A percentile compares a stretch with the other conserved stretches of the same genome.
Conservation (phyloP, 1,140 invertebrate species). For the Heliothis virescens region DNA sequence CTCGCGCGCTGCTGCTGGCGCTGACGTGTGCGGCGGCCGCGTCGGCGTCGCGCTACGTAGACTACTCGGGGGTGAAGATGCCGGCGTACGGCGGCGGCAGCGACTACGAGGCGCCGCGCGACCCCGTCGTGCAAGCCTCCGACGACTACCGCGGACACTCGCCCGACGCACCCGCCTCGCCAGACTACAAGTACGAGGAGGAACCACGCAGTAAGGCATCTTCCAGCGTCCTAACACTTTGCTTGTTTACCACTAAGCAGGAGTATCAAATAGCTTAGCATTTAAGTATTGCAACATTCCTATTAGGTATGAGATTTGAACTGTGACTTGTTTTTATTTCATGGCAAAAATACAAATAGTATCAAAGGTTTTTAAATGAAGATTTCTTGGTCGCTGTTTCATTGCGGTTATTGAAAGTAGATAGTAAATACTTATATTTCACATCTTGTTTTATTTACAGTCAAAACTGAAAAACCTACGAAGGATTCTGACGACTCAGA, state of each 20-base stretch:
- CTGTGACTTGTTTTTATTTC: too few species aligned
- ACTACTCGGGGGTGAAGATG: slow-evolving; percentile 71
- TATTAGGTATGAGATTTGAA: too few species aligned
- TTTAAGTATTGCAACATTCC: too few species aligned
- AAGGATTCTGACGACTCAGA: slow-evolving; percentile 52
- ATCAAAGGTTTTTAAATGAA: too few species aligned
- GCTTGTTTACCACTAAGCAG: neutral
- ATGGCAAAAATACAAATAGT: too few species aligned
- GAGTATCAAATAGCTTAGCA: too few species aligned
- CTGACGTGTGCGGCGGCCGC: slow-evolving; percentile 56
- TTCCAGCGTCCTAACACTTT: neutral
- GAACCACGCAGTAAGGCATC: slow-evolving; percentile 55
- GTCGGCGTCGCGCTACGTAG: slow-evolving; percentile 59
- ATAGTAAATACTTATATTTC: neutral
- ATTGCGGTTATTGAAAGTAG: neutral
- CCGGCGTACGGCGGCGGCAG: slow-evolving; percentile 67
- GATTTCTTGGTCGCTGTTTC: too few species aligned
- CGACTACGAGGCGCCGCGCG: slow-evolving; percentile 56
- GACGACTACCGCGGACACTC: slow-evolving; percentile 70
- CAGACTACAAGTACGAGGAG: slow-evolving; percentile 73
- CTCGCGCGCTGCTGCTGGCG: slow-evolving; percentile 54
- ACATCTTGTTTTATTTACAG: slow-evolving; percentile 40
- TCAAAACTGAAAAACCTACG: slow-evolving; percentile 51
- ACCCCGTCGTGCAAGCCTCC: slow-evolving; percentile 19
- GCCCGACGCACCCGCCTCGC: slow-evolving; percentile 60